Conservation (phyloP, 2,888 invertebrate genomes). For the Dicycla oo region DNA sequence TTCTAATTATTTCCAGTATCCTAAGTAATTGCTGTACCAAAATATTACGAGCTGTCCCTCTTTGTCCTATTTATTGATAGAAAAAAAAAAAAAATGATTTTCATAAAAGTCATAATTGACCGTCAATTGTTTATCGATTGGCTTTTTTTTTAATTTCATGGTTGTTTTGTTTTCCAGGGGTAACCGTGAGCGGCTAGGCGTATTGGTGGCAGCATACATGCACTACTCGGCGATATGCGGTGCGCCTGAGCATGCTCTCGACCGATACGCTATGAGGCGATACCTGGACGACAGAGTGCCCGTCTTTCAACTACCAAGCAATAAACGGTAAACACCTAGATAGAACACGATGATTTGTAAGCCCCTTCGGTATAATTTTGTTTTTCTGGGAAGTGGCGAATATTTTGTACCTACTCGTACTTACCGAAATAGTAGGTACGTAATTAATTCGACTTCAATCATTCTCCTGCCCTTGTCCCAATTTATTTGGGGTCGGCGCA, state of each 20-base stretch:
- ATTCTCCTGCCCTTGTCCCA: too few species aligned
- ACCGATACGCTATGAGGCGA: constrained; percentile 97
- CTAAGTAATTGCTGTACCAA: not conserved
- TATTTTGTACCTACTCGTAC: not conserved
- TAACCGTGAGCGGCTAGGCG: constrained; percentile 95
- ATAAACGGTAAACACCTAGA: constrained; percentile 79
- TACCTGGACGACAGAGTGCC: constrained; percentile 93
- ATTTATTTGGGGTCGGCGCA: too few species aligned
- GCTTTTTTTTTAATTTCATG: not conserved
- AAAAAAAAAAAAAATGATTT: not conserved
- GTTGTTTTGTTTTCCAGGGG: constrained; percentile 90
- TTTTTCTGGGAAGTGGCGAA: not conserved
- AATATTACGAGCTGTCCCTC: not conserved
- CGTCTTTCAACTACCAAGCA: constrained; percentile 85
- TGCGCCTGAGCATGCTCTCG: constrained; percentile 95
- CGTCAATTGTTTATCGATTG: not conserved
- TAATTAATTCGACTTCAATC: not conserved
- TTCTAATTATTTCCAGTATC: not conserved
- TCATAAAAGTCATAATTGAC: not conserved
- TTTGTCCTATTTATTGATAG: not conserved
- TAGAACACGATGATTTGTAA: not conserved
- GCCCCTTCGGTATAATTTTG: not conserved
- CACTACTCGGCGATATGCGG: constrained; percentile 98
- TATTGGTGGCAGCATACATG: constrained; percentile 97
- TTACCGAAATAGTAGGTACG: not conserved